Base-by-base conservation (phyloP, 2,797 vertebrate species). In the Diceros bicornis region DNA sequence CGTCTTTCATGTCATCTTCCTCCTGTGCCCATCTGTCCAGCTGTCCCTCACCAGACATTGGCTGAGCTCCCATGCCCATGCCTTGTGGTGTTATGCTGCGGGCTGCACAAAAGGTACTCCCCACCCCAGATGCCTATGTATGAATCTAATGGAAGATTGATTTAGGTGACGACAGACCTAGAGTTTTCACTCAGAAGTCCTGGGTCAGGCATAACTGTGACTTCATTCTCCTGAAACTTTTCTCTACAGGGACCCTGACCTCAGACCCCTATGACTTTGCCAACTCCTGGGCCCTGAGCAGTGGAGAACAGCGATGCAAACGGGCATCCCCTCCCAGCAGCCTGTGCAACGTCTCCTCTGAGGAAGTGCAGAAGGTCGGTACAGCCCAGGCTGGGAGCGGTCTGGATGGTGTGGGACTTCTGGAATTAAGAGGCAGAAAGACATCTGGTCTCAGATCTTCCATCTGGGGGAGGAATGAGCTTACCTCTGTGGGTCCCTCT, bases 281-380 rank as follows among this genome's bases (percentile, higher is more conserved):
- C 89, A 99, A 99, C 97, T 99, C 99, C 66, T 99, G 99, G 99
- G 99, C 99, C 57, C 98, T 99, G 98, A 99, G 99, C 91, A 99
- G 99, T 7, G 99, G 99, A 32, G 98, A 98, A 61, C 99, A 99
- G 95, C 95, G 66, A 20, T 99, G 99, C 96, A 99, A 96, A 84
- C 99, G 99, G 23, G 98, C 99, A 6, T 98, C 98, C n/a, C 98
- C 98, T 93, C 99, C 99, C 0, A 99, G 98, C 97, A 98, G 97
- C 72, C 98, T 98, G 25, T 99, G 99, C 98, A 99, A 99, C 92
- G 97, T 97, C 97, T 99, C 99, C n/a, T 99, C 99, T 71, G 98
- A 98, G 74, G 96, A 98, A 20, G 96, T 89, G 78, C 97, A 99
- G 34, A 97, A 99, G 99, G 99, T 99, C 75, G 66, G 99, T 98